Evolutionary conservation across 2,797 vertebrate genomes (phyloP).

Genomic region (Mus caroli): DNA sequence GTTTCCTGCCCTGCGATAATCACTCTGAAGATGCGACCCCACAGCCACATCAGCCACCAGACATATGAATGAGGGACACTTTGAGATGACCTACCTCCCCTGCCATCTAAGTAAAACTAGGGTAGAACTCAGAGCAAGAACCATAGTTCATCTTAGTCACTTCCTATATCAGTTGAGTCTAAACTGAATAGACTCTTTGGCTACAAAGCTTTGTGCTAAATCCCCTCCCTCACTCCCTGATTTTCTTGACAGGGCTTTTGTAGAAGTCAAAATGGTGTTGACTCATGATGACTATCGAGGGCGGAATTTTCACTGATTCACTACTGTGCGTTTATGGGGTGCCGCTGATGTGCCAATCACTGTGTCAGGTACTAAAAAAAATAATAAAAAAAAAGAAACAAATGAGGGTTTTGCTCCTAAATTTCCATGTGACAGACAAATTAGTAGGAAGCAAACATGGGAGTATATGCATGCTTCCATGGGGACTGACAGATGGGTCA

Average conservation of each 20-base stretch:
- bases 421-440: background rate
- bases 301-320: background rate
- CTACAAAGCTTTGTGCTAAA: background rate
- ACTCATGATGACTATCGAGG: background rate
- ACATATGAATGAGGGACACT: too few relatives aligned
- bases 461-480: background rate
- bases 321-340: background rate
- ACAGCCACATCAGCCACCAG: background rate
- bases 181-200: conserved; percentile 4
- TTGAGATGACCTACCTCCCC: too few relatives aligned
- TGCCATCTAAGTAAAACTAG: background rate
- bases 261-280: background rate
- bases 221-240: background rate
- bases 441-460: background rate
- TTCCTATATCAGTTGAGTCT: conserved; percentile 40
- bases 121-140: background rate
- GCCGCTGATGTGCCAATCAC: rapidly evolving
- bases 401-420: too few relatives aligned
- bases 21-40: background rate
- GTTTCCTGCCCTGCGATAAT: background rate
- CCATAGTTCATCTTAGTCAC: background rate
- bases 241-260: background rate
- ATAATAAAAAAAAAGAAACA: background rate
- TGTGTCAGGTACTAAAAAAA: background rate
- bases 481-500: background rate